Evolutionary conservation across 2,113 vertebrate genomes (phyloP), one percentile per base, ranked within the genome.

Genomic region (Antigone vipio): DNA sequence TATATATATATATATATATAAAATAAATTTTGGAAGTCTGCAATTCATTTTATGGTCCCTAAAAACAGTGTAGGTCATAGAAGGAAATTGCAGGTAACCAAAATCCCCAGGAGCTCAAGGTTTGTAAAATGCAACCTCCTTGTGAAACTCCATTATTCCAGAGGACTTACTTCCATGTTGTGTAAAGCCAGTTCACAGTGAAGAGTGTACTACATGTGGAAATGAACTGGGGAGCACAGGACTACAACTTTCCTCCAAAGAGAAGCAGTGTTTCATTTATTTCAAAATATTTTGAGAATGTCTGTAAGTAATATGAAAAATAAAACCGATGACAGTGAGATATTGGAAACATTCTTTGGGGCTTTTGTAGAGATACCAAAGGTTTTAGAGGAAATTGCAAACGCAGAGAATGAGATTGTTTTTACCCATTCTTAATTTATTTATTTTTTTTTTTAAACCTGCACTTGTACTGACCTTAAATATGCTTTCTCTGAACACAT

Each of bases 311-410:
- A 73, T 62, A 92, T 47, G 58, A 91, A 95, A 94, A 93, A 60
- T 69, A 74, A 77, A 80, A 56, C 12, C 0, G 0, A 40, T 52
- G 52, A 85, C 56, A 79, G 40, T 75, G n/a, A 81, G 60, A 82
- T 83, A 89, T 47, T 90, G 59, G 42, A 87, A 90, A 73, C 49
- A 72, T 68, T 89, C 64, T 77, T 91, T 13, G 20, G 26, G 22
- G 0, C 40, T 58, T 72, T 86, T 91, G 85, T 12, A 71, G 21
- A 81, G 60, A 71, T 67, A 62, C 2, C 29, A 58, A 38, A 58
- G 15, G 24, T 83, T 88, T 78, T 69, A 69, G 27, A 93, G 68
- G 80, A 96, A 93, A 95, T 83, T 94, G 69, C 34, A 95, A 93
- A 89, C 38, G 15, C 34, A 80, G 62, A 44, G 20, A 40, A 44